Conservation (phyloP, 1,140 invertebrate genomes). For the Laodelphax striatellus region DNA sequence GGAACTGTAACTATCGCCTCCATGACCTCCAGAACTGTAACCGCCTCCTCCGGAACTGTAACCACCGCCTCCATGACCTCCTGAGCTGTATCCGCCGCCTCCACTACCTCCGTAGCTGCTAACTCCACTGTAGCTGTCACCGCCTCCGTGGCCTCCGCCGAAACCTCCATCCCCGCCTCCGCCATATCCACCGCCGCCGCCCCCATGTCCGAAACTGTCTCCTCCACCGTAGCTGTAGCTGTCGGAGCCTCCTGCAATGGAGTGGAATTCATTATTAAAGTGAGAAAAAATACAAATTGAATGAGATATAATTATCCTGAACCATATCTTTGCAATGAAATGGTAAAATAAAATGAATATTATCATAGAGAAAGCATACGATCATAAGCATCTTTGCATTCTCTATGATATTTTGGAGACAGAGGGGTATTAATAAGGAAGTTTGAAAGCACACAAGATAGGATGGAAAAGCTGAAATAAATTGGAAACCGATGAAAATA, state of each 20-base stretch:
- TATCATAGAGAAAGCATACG: no score
- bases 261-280: not conserved
- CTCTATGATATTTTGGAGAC: no score
- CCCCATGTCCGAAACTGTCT: slow-evolving; percentile 9
- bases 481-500: no score
- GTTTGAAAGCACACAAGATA: no score
- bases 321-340: no score
- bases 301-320: no score
- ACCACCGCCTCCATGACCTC: not conserved
- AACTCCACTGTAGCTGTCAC: not conserved
- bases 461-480: no score
- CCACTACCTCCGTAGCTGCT: not conserved
- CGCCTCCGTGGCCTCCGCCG: not conserved
- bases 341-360: no score
- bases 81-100: not conserved
- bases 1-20: not conserved
- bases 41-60: not conserved
- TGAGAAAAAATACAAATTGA: no score
- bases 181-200: not conserved
- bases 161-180: not conserved
- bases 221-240: slow-evolving; percentile 20
- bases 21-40: not conserved
- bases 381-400: no score
- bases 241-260: not conserved
- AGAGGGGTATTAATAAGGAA: no score